A percentile compares a stretch with the other conserved stretches of the same genome.
phyloP scores from a whole-genome alignment of 2,797 vertebrate species.

The Lacerta viridis region DNA sequence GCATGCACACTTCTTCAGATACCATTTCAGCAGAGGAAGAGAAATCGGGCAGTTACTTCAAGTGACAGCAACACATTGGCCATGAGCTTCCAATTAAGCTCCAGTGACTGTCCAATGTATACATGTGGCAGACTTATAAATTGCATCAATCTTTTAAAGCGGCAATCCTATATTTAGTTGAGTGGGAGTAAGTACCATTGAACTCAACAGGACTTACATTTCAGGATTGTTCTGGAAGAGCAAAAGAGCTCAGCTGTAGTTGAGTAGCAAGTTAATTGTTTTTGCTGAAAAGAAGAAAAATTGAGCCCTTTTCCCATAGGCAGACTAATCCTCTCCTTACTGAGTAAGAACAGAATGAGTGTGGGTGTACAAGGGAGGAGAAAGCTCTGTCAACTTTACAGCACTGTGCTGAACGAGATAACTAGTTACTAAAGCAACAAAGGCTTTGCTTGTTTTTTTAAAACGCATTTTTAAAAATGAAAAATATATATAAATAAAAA shows the following conservation, averaged over 20 bases:
- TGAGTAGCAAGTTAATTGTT: neutral
- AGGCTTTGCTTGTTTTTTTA: neutral
- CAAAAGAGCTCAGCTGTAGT: neutral
- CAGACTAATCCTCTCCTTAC: neutral
- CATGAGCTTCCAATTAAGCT: neutral
- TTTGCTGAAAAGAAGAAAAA: neutral
- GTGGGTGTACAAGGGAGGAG: neutral
- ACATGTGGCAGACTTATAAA: neutral
- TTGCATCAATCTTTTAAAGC: neutral
- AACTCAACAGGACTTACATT: neutral
- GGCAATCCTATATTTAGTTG: neutral
- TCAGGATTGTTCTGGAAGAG: neutral
- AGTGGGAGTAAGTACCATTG: neutral
- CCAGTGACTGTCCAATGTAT: neutral
- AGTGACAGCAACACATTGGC: neutral
- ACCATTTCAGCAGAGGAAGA: no score
- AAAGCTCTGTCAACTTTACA: neutral
- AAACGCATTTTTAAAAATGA: neutral
- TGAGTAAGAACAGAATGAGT: neutral
- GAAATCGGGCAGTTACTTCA: no score
- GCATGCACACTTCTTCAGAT: no score
- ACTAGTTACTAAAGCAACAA: neutral
- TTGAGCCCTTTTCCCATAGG: neutral
- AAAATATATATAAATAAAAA: neutral
- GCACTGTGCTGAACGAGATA: neutral